A percentile compares a stretch with the other conserved stretches of the same genome.
Conservation (phyloP, 2,888 invertebrate genomes). For the Eupithecia subumbrata region DNA sequence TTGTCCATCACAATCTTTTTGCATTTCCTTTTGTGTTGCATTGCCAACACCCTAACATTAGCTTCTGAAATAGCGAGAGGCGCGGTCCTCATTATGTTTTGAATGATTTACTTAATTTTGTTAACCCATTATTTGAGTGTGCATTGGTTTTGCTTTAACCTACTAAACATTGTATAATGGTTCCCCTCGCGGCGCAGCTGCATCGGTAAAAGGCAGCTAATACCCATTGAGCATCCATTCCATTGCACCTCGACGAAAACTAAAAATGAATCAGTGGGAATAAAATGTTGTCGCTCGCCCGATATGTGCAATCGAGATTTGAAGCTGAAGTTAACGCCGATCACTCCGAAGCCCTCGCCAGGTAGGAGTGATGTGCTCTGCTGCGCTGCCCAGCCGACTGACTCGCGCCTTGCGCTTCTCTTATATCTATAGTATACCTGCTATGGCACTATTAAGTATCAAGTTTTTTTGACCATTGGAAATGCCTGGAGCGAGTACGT, state of each 20-base stretch:
- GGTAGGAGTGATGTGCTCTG: conserved; percentile 82
- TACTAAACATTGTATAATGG: conserved; percentile 84
- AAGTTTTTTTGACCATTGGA: background rate
- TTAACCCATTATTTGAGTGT: conserved; percentile 81
- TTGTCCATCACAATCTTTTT: conserved; percentile 78
- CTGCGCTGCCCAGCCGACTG: conserved; percentile 31
- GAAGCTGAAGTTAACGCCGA: conserved; percentile 88
- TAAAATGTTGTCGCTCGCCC: conserved; percentile 91
- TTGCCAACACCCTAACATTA: conserved; percentile 80
- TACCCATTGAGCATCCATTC: conserved; percentile 92
- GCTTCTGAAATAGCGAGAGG: conserved; percentile 78
- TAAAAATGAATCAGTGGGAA: conserved; percentile 90
- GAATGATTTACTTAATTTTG: conserved; percentile 77
- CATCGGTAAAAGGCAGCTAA: conserved; percentile 88
- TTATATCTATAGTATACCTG: too few species aligned
- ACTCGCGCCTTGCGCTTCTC: conserved; percentile 23
- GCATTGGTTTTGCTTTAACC: conserved; percentile 84
- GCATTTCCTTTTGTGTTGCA: conserved; percentile 78
- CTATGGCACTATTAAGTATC: too few species aligned
- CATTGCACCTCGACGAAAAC: conserved; percentile 90
- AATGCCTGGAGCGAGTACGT: conserved; percentile 31
- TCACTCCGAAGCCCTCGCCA: conserved; percentile 86
- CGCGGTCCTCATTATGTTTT: conserved; percentile 60
- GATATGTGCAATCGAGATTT: conserved; percentile 90
- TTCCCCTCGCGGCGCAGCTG: conserved; percentile 87